Conservation (phyloP, 2,797 vertebrate species). For the Mormyrops attenuatus region DNA sequence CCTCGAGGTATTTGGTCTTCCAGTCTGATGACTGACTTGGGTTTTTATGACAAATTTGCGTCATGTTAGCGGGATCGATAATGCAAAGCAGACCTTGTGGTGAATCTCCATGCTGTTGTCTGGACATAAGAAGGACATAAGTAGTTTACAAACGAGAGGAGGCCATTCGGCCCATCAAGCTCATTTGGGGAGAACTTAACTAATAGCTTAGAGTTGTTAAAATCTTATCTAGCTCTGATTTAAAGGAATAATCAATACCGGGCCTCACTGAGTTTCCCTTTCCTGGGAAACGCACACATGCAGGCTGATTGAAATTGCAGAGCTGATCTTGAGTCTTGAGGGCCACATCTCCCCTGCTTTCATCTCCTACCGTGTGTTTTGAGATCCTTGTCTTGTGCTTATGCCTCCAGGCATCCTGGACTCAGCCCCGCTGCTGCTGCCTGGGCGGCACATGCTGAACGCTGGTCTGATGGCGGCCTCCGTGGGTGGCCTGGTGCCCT, state of each 20-base stretch:
- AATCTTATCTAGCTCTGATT: too few species aligned
- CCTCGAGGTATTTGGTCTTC: not conserved
- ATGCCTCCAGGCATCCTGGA: constrained; percentile 51
- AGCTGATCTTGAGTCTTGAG: not conserved
- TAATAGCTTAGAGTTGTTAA: too few species aligned
- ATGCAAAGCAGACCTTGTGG: constrained; percentile 7
- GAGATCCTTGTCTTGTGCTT: not conserved
- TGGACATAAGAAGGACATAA: not conserved
- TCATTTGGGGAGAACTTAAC: too few species aligned
- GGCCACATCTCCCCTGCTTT: not conserved
- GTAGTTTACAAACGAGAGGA: too few species aligned
- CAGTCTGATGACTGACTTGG: not conserved
- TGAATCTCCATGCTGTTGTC: not conserved
- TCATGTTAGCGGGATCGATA: not conserved
- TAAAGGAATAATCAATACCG: not conserved
- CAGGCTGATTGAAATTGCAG: not conserved
- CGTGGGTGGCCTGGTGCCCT: constrained; percentile 53
- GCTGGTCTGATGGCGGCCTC: constrained; percentile 60
- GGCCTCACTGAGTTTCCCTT: not conserved
- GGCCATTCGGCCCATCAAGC: too few species aligned
- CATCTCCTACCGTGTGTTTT: not conserved
- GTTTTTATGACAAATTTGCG: constrained; percentile 7
- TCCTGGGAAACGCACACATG: not conserved
- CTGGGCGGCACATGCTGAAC: constrained; percentile 64
- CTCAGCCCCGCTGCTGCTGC: constrained; percentile 58